Base-by-base conservation (phyloP, 53 echinoderm and acorn worm genomes). In the Stichopus horrens region DNA sequence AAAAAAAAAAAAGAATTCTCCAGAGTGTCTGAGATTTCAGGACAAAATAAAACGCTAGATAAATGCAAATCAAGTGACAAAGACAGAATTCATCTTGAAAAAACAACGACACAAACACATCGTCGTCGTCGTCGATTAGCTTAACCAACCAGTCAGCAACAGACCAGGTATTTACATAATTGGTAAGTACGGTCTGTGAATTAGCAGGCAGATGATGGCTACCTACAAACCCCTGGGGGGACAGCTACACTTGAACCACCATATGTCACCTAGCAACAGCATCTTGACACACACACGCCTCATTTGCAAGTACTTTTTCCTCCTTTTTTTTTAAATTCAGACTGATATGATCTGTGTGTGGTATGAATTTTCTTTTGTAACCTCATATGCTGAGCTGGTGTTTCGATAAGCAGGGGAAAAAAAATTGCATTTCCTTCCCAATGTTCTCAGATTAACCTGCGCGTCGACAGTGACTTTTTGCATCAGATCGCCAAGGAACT, bases 161-260 rank as follows among this genome's bases (percentile, higher is more conserved):
- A 11, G 67, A 71, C 16, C 71, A 37, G 14, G 71, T 20, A 1
- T 71, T 71, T 71, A 7, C 71, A 18, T 71, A 71, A n/a, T 71
- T 18, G 71, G 71, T 71, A 71, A 37, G 71, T 7, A 18, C 21
- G n/a, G 71, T 71, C 71, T 71, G 19, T 18, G 71, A 71, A 71
- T 71, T 71, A 71, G 71, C 71, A 18, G 19, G 71, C 71, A 71
- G 71, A 71, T 71, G 71, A 71, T 71, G 71, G 71, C n/a, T 71
- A 71, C 7, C 71, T 7, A 71, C 71, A 18, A 18, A 71, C 71
- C 81, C 75, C 81, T 20, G 21, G 58, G 58, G 81, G 81, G 81
- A 81, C 81, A 81, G 81, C 81, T 58, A 81, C 18, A 81, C 81
- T 81, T 58, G 81, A 81, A 81, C 81, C 8, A 20, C 55, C 37